phyloP scores from a whole-genome alignment of 2,797 vertebrate genomes.

The Argyrosomus regius region DNA sequence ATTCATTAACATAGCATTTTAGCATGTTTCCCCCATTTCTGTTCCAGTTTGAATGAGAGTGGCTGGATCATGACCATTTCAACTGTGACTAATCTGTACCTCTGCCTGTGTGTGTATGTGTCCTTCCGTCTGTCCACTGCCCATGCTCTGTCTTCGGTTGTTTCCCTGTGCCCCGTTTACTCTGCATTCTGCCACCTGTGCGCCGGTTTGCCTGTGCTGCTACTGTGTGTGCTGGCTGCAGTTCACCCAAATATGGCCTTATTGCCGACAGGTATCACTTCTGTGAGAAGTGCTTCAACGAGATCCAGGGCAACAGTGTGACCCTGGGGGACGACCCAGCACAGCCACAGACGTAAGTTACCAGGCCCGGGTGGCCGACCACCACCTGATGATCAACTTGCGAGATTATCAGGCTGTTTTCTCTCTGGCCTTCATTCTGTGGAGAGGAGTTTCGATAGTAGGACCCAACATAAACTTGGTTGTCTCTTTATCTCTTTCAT shows the following conservation, averaged over 20 bases:
- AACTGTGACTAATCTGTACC: conserved; percentile 74
- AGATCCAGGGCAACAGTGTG: conserved; percentile 99
- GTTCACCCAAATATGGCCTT: conserved; percentile 84
- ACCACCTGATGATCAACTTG: conserved; percentile 14
- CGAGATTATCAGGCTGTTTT: conserved; percentile 29
- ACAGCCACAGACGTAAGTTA: conserved; percentile 98
- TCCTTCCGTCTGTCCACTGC: conserved; percentile 42
- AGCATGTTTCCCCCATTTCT: conserved; percentile 48
- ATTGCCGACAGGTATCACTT: conserved; percentile 97
- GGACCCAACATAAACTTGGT: conserved; percentile 29
- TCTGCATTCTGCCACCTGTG: conserved; percentile 72
- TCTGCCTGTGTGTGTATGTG: conserved; percentile 64
- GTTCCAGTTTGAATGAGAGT: conserved; percentile 60
- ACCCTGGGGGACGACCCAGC: conserved; percentile 98
- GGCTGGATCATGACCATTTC: conserved; percentile 60
- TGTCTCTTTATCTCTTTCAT: conserved; percentile 43
- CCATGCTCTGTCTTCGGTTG: conserved; percentile 63
- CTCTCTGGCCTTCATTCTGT: conserved; percentile 17
- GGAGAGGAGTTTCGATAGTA: conserved; percentile 15
- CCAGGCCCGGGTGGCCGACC: conserved; percentile 21
- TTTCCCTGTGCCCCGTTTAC: conserved; percentile 61
- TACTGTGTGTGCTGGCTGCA: conserved; percentile 79
- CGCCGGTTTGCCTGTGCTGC: conserved; percentile 77
- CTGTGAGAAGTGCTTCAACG: conserved; percentile 99
- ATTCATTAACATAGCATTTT: conserved; percentile 30